These are phyloP conservation scores for Chromis chromis DNA, from an alignment of 2,797 vertebrate species.

Conservation along the genomic window DNA sequence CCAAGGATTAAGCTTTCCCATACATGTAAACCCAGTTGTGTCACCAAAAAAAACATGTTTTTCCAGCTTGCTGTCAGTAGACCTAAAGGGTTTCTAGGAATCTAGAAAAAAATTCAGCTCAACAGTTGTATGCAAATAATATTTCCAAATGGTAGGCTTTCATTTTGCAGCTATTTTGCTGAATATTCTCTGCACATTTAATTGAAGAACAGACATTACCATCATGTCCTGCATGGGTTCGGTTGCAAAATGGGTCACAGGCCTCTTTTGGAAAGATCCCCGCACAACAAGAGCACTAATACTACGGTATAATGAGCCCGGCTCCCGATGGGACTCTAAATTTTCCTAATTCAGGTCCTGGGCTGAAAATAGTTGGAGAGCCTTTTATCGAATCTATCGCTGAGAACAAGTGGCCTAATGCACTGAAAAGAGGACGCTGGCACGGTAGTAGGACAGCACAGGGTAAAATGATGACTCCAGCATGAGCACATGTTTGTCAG, in stretches of 20 bases:
- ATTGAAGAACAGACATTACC: constrained; percentile 16
- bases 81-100: constrained; percentile 2
- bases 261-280: constrained; percentile 61
- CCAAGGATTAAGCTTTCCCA: constrained; percentile 3
- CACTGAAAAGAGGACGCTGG: background rate
- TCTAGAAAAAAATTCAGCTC: background rate
- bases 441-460: constrained; percentile 5
- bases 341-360: constrained; percentile 67
- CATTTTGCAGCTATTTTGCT: background rate
- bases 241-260: constrained; percentile 69
- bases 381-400: constrained; percentile 43
- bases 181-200: constrained; percentile 1
- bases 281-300: constrained; percentile 59
- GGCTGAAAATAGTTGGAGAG: constrained; percentile 70
- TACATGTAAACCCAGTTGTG: constrained; percentile 4
- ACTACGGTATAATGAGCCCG: constrained; percentile 68
- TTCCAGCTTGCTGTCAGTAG: constrained; percentile 8
- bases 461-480: constrained; percentile 18
- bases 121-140: background rate
- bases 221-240: constrained; percentile 25
- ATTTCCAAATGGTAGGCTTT: constrained; percentile 5
- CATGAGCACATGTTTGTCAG: constrained; percentile 68
- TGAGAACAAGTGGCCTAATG: constrained; percentile 55
- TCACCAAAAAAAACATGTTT: constrained; percentile 6
- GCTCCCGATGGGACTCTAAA: constrained; percentile 65